Evolutionary conservation across 2,888 invertebrate species (phyloP), one percentile per base, ranked within the genome.

Genomic region (Erebia epiphron): DNA sequence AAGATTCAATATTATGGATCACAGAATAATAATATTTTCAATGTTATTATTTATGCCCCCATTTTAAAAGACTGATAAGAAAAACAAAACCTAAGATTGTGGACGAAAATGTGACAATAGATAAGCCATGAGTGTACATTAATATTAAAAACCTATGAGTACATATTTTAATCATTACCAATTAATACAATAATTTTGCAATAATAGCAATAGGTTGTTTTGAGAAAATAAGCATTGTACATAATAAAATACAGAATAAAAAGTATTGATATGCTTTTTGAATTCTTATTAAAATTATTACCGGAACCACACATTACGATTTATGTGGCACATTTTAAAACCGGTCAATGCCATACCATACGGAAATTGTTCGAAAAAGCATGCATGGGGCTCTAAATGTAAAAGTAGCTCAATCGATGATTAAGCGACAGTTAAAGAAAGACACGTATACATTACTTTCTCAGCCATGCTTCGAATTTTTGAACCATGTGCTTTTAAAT

Each of bases 401-500:
- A 74, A 74, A 72, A 72, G 72, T 71, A 50, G 74, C 72, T 56
- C 64, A 70, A 70, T 67, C 56, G 67, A 64, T 72, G 68, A 68
- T 63, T 73, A 71, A 69, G 67, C 76, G 76, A 79, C 77, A 79
- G 71, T 50, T 14, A 50, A 1, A 14, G 18, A 71, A 75, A 75
- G 80, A 82, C 79, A 79, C 79, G 79, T 80, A 76, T 73, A 79
- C 80, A 79, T 76, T 76, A 76, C 74, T 76, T 77, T 76, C 73
- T 67, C 77, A 76, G 64, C 74, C 73, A 74, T 72, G 74, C 73
- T 77, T 69, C 73, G 69, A 69, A 73, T 69, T 73, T 67, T 72
- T 75, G 46, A 77, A 79, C 79, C 84, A 88, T 83, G 84, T 84
- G 83, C 81, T 83, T 75, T 73, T 74, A 77, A 26, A 79, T 79